Conservation (phyloP, 2,113 vertebrate genomes). For the Balaenoptera acutorostrata region DNA sequence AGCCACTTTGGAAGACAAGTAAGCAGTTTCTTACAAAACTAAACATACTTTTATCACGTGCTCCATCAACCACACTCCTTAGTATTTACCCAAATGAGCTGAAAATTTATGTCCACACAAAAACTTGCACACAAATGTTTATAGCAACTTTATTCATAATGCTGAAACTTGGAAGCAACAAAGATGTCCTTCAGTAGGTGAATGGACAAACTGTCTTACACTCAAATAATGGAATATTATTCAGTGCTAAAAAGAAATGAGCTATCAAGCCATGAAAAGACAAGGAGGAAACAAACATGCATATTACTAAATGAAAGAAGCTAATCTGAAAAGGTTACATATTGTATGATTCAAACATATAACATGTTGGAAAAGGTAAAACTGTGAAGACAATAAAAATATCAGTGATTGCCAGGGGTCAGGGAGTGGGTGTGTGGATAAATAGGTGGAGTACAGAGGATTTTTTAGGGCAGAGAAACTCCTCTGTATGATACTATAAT, state of each 20-base stretch:
- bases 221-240: background rate
- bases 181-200: background rate
- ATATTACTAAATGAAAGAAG: background rate
- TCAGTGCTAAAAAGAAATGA: background rate
- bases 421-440: background rate
- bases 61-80: background rate
- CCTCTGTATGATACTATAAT: background rate
- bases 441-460: background rate
- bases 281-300: background rate
- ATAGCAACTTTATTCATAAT: background rate
- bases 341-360: background rate
- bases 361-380: background rate
- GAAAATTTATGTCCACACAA: background rate
- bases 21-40: background rate
- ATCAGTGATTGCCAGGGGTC: background rate
- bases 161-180: background rate
- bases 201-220: background rate
- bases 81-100: background rate
- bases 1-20: background rate
- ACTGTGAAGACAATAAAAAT: background rate
- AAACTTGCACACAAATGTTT: background rate
- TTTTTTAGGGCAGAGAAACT: background rate
- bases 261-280: background rate
- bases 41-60: background rate
- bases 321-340: background rate